Percentiles rank a stretch among this genome's conserved stretches.
phyloP scores from a whole-genome alignment of 2,888 invertebrate species.

The Adineta ricciae region DNA sequence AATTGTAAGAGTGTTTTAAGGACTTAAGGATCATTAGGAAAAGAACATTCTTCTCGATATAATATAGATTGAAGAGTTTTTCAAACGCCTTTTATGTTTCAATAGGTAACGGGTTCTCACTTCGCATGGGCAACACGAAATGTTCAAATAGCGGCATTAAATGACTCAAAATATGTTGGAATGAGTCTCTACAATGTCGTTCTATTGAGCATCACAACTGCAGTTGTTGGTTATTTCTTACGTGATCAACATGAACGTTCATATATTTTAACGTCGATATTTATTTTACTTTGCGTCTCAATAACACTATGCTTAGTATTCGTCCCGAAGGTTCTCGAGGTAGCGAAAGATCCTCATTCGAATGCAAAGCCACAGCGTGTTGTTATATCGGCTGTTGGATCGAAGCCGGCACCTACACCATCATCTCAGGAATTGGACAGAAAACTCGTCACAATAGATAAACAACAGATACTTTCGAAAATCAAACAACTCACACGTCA shows the following conservation, averaged over 20 bases:
- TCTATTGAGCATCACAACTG: constrained; percentile 93
- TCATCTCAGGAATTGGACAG: neutral
- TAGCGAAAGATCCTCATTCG: constrained; percentile 6
- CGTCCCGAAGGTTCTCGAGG: constrained; percentile 71
- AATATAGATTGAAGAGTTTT: too few relatives aligned
- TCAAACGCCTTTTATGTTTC: neutral
- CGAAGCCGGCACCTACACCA: neutral
- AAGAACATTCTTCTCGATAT: too few relatives aligned
- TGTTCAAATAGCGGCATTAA: constrained; percentile 94
- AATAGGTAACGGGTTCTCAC: constrained; percentile 90
- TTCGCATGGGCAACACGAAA: constrained; percentile 97
- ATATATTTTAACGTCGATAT: constrained; percentile 87
- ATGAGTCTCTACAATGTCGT: constrained; percentile 96
- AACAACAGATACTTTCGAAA: neutral
- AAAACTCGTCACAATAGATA: neutral
- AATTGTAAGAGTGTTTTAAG: too few relatives aligned
- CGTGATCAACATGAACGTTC: constrained; percentile 90
- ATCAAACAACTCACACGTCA: neutral
- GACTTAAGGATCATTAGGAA: too few relatives aligned
- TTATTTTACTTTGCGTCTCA: constrained; percentile 96
- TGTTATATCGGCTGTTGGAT: neutral
- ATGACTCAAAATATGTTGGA: constrained; percentile 96
- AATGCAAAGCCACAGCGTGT: neutral
- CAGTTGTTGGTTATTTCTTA: constrained; percentile 87
- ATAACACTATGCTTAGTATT: constrained; percentile 93